Percentiles rank a stretch among this genome's conserved stretches.
These are phyloP conservation scores for Axis porcinus DNA, from an alignment of 2,113 vertebrate species.

Conservation along the genomic window DNA sequence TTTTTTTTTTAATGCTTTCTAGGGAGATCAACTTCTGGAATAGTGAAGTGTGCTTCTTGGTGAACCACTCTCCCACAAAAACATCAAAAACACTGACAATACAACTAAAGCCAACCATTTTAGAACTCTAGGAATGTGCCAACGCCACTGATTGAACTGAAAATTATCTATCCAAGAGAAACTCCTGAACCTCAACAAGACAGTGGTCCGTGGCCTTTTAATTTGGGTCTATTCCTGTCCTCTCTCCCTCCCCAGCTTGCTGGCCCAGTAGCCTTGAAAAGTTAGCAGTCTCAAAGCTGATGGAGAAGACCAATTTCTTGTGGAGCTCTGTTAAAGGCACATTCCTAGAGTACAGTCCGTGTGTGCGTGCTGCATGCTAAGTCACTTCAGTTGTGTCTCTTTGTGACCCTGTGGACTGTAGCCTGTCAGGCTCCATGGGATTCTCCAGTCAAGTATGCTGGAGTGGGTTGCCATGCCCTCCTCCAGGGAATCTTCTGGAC, in stretches of 20 bases:
- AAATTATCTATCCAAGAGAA: background rate
- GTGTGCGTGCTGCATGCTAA: background rate
- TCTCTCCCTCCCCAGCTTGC: background rate
- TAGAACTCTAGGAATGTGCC: background rate
- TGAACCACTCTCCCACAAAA: background rate
- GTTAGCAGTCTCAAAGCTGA: background rate
- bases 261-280: background rate
- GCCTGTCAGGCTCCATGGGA: background rate
- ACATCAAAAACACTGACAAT: constrained; percentile 6
- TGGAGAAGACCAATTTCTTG: background rate
- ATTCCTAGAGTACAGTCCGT: background rate
- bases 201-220: background rate
- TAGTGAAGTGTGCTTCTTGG: background rate
- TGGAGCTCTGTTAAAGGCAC: background rate
- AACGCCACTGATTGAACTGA: background rate
- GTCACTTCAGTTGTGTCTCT: background rate
- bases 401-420: background rate
- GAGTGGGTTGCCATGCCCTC: background rate
- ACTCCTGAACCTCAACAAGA: background rate
- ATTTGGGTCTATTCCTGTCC: background rate
- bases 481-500: background rate
- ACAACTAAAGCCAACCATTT: background rate
- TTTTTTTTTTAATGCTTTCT: background rate
- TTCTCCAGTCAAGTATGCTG: background rate
- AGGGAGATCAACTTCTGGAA: constrained; percentile 5